Conservation (phyloP, 2,797 vertebrate species). For the Sebastiscus albofasciatus region DNA sequence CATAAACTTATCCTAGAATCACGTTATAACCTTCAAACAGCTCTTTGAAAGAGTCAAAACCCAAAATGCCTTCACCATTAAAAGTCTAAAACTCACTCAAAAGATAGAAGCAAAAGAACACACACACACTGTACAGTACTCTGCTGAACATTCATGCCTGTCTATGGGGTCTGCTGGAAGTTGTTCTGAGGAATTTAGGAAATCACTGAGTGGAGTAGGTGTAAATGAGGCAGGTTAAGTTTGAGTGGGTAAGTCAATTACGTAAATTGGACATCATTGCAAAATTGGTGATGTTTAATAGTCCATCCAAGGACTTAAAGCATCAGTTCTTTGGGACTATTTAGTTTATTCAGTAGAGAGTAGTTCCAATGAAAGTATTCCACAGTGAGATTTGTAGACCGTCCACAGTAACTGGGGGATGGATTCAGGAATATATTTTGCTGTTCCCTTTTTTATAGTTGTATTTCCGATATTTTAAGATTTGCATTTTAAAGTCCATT, state of each 20-base stretch:
- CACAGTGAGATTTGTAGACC: neutral
- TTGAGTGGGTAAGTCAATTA: slow-evolving; percentile 11
- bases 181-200: neutral
- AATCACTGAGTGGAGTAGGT: neutral
- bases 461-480: neutral
- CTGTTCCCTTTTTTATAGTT: neutral
- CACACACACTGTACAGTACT: neutral
- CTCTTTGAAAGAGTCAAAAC: no score
- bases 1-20: no score
- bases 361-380: neutral
- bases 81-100: no score
- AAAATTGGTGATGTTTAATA: slow-evolving; percentile 1
- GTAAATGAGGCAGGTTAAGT: neutral
- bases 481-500: neutral
- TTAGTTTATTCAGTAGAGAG: neutral
- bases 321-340: neutral
- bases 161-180: neutral
- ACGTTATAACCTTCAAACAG: no score
- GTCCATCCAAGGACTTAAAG: neutral
- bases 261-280: neutral
- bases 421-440: neutral
- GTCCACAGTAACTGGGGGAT: neutral
- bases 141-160: neutral
- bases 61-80: no score
- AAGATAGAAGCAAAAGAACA: neutral